Evolutionary conservation across 37 sponge, comb jelly and placozoan genomes (phyloP), one percentile per base, ranked within the genome.

Genomic region (Spongilla lacustris): DNA sequence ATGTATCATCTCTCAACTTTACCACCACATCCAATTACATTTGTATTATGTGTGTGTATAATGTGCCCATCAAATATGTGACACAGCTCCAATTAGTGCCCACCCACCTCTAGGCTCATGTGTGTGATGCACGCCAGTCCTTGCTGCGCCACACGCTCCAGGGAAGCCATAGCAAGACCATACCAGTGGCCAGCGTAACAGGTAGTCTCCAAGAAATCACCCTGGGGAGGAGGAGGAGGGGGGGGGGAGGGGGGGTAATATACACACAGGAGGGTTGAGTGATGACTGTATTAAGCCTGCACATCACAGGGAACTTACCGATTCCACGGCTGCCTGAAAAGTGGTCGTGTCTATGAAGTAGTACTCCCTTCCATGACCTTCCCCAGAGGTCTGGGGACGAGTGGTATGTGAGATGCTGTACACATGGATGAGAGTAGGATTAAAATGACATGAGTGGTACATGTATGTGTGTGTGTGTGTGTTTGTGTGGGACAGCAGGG

Each of bases 141-240:
- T 41, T 41, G 41, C 41, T 41, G 41, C 6, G 41, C 41, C 3
- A 41, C 41, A 41, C 41, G 41, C 41, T 41, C 41, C 41, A 96
- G 69, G 48, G 96, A 89, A 73, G 89, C 89, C 82, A 88, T 93
- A 26, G 92, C 88, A 36, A 96, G 87, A 22, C 96, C 96, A 83
- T 93, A 96, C 25, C 68, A 25, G n/a, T 76, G 28, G 24, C 89
- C 84, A 24, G 31, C 48, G 0, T 35, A 67, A 70, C 67, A 46
- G 28, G 14, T 34, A 12, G 89, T 87, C 83, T 94, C 80, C 31
- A 94, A 69, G 77, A 94, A 94, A 76, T 91, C 92, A 66, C 95
- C 95, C 95, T 94, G 71, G 27, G 19, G 80, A 27, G 80, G 58
- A 27, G 28, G 32, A 26, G 66, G 68, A 8, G 68, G 31, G n/a